Evolutionary conservation across 2,888 invertebrate species (phyloP), one percentile per base, ranked within the genome.

Genomic region (Lycia hirtaria): DNA sequence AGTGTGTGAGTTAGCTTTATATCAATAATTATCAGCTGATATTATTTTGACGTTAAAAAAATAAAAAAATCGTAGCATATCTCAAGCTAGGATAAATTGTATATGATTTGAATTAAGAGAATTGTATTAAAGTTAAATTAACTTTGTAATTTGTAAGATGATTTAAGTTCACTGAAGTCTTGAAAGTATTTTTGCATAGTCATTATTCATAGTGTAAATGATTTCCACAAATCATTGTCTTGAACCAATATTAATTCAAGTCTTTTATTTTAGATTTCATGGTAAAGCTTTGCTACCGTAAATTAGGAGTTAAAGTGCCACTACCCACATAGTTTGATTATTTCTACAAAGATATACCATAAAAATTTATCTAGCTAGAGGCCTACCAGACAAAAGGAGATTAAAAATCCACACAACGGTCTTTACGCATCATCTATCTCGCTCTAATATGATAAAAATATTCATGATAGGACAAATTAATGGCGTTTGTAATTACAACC

Each of bases 371-470:
- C 28, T 54, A 38, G 56, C 35, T 68, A n/a, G n/a, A n/a, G n/a
- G 38, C 49, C 51, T 60, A 64, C 67, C 62, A 53, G 65, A 84
- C 81, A 87, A 86, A 86, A 81, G 77, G 75, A 80, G 74, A 71
- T 64, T 72, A 78, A 78, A 77, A 80, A 75, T 76, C 76, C 74
- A 81, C 78, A 79, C 85, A 88, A 84, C 86, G 82, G 83, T 85
- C 81, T 84, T 81, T 73, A 78, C 70, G 69, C 72, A 81, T 82
- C 79, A 68, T 68, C 82, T 73, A 65, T 89, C 90, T 85, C 89
- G 64, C 80, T 90, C 88, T 81, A 70, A 69, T 84, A 72, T 74
- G 85, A 87, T 86, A 87, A 88, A 88, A 88, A 86, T 87, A 88
- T 82, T 84, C 81, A 81, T 79, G 82, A 83, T 83, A 80, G 69